A percentile compares a stretch with the other conserved stretches of the same genome.
Evolutionary conservation across 2,113 vertebrate species (phyloP).

Genomic region (Procapra przewalskii): DNA sequence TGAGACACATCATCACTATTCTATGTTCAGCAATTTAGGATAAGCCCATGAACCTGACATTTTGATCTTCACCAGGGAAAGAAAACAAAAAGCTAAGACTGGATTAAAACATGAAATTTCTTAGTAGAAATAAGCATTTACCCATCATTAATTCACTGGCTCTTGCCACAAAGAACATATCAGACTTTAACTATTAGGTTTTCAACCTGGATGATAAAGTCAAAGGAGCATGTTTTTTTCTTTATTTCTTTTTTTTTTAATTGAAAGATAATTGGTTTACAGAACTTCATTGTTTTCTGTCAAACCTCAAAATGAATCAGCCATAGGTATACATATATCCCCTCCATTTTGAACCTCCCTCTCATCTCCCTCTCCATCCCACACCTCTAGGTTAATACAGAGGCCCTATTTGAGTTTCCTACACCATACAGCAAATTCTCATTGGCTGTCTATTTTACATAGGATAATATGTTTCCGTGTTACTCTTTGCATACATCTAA

Average conservation of each 20-base stretch:
- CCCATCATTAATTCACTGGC: not conserved
- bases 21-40: not conserved
- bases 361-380: not conserved
- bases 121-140: not conserved
- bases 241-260: not conserved
- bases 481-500: not conserved
- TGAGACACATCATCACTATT: not conserved
- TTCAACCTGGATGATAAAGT: not conserved
- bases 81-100: not conserved
- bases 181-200: not conserved
- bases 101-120: not conserved
- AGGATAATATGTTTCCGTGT: accelerated
- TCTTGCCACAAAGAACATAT: not conserved
- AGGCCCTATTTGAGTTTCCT: not conserved
- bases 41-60: not conserved
- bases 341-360: not conserved
- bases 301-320: not conserved
- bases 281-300: not conserved
- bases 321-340: not conserved
- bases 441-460: not conserved
- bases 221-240: not conserved
- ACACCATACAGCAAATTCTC: not conserved
- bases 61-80: not conserved
- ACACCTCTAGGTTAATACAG: not conserved
- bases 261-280: not conserved